Evolutionary conservation across 2,113 vertebrate species (phyloP).

Genomic region (Trichechus manatus): DNA sequence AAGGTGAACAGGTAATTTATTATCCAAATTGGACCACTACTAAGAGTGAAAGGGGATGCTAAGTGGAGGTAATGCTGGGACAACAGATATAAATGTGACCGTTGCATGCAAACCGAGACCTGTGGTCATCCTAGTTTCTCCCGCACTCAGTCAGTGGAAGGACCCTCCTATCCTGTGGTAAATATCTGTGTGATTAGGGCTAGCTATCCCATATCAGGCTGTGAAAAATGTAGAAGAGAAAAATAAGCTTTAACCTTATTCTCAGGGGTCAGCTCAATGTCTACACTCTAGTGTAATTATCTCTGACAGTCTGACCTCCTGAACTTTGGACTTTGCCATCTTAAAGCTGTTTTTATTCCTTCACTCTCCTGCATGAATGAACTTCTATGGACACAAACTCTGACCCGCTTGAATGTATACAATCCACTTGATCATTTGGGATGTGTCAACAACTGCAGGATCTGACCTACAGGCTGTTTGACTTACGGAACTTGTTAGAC

Average conservation of each 20-base stretch:
- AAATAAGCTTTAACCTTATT: background rate
- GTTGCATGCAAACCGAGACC: background rate
- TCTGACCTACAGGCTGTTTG: background rate
- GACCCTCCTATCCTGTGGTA: background rate
- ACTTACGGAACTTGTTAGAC: background rate
- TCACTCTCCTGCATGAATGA: background rate
- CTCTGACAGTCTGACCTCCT: background rate
- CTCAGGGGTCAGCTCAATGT: background rate
- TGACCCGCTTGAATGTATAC: slow-evolving; percentile 27
- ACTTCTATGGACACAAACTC: slow-evolving; percentile 18
- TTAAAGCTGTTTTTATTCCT: slow-evolving; percentile 49
- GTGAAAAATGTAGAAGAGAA: background rate
- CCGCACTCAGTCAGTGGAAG: background rate
- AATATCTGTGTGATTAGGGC: background rate
- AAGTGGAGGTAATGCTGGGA: background rate
- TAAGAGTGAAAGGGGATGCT: background rate
- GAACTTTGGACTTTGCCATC: slow-evolving; percentile 9
- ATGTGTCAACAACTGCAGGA: background rate
- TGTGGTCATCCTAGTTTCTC: background rate
- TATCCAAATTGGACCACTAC: background rate
- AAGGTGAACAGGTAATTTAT: background rate
- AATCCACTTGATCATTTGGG: background rate
- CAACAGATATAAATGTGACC: background rate
- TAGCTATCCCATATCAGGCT: background rate
- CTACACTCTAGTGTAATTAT: slow-evolving; percentile 4